Percentiles rank a stretch among this genome's conserved stretches.
Conservation (phyloP, 2,888 invertebrate species). For the Dasypogon diadema region DNA sequence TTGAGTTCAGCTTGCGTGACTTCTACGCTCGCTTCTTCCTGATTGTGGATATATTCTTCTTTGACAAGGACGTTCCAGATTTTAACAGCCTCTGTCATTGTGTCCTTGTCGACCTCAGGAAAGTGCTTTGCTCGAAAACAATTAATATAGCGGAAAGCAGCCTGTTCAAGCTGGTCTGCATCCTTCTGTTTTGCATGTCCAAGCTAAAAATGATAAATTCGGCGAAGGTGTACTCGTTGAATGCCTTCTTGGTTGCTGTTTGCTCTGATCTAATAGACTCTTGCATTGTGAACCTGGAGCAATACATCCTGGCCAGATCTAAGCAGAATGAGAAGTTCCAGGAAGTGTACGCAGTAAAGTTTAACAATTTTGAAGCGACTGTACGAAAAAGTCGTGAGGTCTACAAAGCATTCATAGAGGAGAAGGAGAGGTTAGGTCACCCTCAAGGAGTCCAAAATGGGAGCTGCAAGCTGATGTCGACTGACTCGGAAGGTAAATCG, state of each 20-base stretch:
- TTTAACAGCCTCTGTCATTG: slow-evolving; percentile 77
- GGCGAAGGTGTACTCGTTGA: slow-evolving; percentile 83
- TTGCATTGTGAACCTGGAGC: slow-evolving; percentile 69
- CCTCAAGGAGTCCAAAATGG: neutral
- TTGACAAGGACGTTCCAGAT: slow-evolving; percentile 72
- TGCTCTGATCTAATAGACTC: slow-evolving; percentile 72
- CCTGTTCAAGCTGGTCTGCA: slow-evolving; percentile 85
- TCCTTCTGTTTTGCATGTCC: slow-evolving; percentile 83
- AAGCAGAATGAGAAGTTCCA: slow-evolving; percentile 66
- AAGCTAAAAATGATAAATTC: slow-evolving; percentile 81
- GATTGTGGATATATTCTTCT: slow-evolving; percentile 70
- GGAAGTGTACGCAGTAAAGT: slow-evolving; percentile 62
- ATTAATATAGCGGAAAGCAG: slow-evolving; percentile 74
- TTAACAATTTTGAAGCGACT: slow-evolving; percentile 64
- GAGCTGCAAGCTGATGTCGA: slow-evolving; percentile 8
- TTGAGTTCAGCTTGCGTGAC: slow-evolving; percentile 69
- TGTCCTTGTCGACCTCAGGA: slow-evolving; percentile 79
- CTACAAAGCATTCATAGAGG: slow-evolving; percentile 58
- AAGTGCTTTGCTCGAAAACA: slow-evolving; percentile 76
- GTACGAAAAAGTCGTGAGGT: slow-evolving; percentile 67
- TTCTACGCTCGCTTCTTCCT: slow-evolving; percentile 71
- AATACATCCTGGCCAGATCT: slow-evolving; percentile 64
- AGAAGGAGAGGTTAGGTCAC: neutral
- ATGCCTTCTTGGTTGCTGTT: slow-evolving; percentile 87
- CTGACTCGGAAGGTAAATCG: slow-evolving; percentile 32